These are phyloP conservation scores for Mobula hypostoma DNA, from an alignment of 2,113 vertebrate species.

Conservation along the genomic window DNA sequence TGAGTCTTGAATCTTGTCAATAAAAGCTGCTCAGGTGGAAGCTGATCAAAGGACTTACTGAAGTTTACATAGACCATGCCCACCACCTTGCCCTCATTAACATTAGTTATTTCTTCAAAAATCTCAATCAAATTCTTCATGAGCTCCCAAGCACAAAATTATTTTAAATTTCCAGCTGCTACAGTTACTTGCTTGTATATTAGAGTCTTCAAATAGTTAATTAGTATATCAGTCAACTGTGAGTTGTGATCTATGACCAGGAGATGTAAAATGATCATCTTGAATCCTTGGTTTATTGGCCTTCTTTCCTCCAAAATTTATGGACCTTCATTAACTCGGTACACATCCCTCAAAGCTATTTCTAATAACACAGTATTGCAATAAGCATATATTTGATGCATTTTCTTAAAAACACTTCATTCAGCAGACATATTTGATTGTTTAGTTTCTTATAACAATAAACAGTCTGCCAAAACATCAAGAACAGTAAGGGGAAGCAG, in stretches of 20 bases:
- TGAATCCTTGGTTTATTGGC: not conserved
- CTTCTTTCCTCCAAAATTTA: not conserved
- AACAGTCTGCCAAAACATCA: not conserved
- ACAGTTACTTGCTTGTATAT: too few relatives aligned
- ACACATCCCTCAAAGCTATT: not conserved
- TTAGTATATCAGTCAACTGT: not conserved
- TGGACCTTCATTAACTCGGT: not conserved
- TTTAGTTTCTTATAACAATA: not conserved
- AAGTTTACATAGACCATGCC: too few relatives aligned
- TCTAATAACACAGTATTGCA: not conserved
- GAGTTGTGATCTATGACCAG: not conserved
- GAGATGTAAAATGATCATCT: not conserved
- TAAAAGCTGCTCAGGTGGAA: too few relatives aligned
- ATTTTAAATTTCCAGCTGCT: too few relatives aligned
- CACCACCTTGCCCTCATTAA: too few relatives aligned
- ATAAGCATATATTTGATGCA: not conserved
- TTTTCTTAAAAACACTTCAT: not conserved
- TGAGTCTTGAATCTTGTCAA: too few relatives aligned
- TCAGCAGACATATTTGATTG: not conserved
- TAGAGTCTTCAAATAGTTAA: not conserved
- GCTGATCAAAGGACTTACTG: too few relatives aligned
- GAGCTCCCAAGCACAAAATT: too few relatives aligned
- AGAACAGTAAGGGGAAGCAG: not conserved
- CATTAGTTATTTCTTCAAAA: too few relatives aligned
- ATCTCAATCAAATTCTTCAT: too few relatives aligned